Base-by-base conservation (phyloP, 2,888 invertebrate genomes). In the Eumacrocentrus americanus region DNA sequence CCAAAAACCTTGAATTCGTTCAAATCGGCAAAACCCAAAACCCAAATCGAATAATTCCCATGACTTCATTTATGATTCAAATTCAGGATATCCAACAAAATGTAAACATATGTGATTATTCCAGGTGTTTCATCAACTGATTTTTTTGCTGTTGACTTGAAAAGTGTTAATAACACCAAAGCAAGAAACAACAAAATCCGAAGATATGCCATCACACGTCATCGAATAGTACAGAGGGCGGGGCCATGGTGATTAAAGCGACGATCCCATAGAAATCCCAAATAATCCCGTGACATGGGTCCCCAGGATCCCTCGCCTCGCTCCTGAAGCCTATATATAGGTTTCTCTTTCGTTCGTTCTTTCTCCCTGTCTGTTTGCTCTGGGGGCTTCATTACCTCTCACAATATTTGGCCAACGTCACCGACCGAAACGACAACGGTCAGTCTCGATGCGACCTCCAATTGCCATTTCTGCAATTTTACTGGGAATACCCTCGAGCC, bases 331-430 rank as follows among this genome's bases (percentile, higher is more conserved):
- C 48, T 38, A 59, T 62, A 59, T 65, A 46, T 63, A 64, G 58
- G 64, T 63, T 61, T 62, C 61, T 60, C 63, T 60, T 60, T 53
- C 38, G 14, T 34, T 60, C 52, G n/a, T n/a, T 66, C 63, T 60
- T n/a, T 57, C 44, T 48, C 54, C 34, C 47, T 38, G 14, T 55
- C 50, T 76, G 72, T 79, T 79, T 77, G 69, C 74, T 73, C 67
- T 76, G 47, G 70, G 69, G 76, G 77, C 75, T 79, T 79, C 79
- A 78, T 79, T 79, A 79, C 75, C 77, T 79, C 73, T 76, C 74
- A 77, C 71, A 79, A 79, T 79, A 79, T 79, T 79, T 79, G 72
- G 70, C 61, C 71, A 77, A 74, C 77, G 74, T 78, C 76, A 75
- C 71, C 68, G 54, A 48, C 56, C 57, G 59, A 67, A 56, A 35